A percentile compares a stretch with the other conserved stretches of the same genome.
Evolutionary conservation across 2,888 invertebrate genomes (phyloP).

Genomic region (Argyresthia goedartella): DNA sequence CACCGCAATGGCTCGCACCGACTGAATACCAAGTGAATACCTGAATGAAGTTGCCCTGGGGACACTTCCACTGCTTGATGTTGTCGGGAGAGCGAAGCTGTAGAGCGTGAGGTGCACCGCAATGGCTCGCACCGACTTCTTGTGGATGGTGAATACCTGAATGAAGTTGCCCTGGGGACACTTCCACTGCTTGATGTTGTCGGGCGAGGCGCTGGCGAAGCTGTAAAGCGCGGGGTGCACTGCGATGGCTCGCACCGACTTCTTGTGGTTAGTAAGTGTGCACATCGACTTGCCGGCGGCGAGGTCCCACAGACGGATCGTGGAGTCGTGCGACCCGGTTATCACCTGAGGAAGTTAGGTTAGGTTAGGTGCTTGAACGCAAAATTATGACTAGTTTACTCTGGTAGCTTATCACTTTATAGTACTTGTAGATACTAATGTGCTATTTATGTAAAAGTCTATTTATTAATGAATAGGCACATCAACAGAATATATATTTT

Average conservation of each 20-base stretch:
- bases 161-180: constrained; percentile 98
- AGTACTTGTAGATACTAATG: no score
- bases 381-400: background rate
- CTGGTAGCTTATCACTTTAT: no score
- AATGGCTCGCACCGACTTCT: constrained; percentile 90
- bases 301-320: constrained; percentile 97
- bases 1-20: constrained; percentile 82
- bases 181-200: constrained; percentile 99
- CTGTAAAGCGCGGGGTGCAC: constrained; percentile 87
- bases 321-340: constrained; percentile 96
- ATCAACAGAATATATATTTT: no score
- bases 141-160: constrained; percentile 97
- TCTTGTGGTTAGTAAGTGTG: constrained; percentile 98
- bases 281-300: constrained; percentile 95
- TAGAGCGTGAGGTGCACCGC: constrained; percentile 84
- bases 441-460: no score
- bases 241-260: constrained; percentile 86
- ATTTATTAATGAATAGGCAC: no score
- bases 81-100: constrained; percentile 98
- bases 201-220: constrained; percentile 98
- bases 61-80: constrained; percentile 99
- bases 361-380: background rate
- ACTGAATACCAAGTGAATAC: no score
- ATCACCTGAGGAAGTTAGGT: constrained; percentile 72
- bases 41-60: constrained; percentile 96